Evolutionary conservation across 2,888 invertebrate species (phyloP).

Genomic region (Cyrtodaria siliqua): DNA sequence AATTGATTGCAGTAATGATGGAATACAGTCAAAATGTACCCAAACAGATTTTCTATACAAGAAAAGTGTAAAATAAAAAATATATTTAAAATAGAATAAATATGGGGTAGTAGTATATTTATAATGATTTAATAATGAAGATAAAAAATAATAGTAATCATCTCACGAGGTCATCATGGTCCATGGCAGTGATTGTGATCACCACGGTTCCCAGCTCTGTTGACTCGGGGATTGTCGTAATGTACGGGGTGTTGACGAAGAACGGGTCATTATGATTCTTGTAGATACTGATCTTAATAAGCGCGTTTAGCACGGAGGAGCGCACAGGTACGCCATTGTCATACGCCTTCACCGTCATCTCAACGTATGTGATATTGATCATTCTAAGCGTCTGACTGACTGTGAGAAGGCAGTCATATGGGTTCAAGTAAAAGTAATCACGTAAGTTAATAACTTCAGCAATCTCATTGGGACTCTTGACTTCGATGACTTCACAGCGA

Average conservation of each 20-base stretch:
- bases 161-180: conserved; percentile 66
- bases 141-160: not conserved
- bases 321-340: conserved; percentile 73
- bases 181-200: conserved; percentile 63
- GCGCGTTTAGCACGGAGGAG: conserved; percentile 42
- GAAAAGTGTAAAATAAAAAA: no score
- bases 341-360: conserved; percentile 67
- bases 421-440: conserved; percentile 76
- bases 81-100: no score
- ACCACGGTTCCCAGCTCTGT: conserved; percentile 52
- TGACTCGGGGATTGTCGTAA: conserved; percentile 64
- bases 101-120: no score
- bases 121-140: no score
- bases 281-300: conserved; percentile 66
- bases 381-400: conserved; percentile 68
- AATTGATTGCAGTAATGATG: no score
- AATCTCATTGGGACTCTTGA: conserved; percentile 34
- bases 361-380: conserved; percentile 52
- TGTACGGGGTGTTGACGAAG: conserved; percentile 70
- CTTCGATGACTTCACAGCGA: conserved; percentile 21
- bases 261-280: conserved; percentile 73
- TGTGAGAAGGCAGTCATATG: conserved; percentile 72
- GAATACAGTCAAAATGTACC: no score
- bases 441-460: conserved; percentile 39
- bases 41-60: no score